Evolutionary conservation across 2,888 invertebrate genomes (phyloP), one percentile per base, ranked within the genome.

Genomic region (Vandiemenella viatica): DNA sequence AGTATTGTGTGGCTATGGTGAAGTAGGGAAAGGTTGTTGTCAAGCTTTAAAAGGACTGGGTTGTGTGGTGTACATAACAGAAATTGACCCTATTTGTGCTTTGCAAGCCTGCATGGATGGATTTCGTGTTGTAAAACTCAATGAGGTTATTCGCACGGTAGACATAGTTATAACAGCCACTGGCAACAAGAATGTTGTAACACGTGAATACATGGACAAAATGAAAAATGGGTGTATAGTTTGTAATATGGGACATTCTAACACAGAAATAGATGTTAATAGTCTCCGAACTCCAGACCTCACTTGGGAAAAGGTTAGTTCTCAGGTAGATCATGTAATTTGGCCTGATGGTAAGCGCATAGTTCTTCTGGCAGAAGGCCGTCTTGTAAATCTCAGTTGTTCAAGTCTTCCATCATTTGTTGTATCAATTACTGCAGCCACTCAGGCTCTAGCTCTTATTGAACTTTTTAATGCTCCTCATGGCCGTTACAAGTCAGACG

Each of bases 31-130:
- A 68, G 95, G 95, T 1, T 95, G 95, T 67, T 90, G 91, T 56
- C 91, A 93, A 64, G 92, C 93, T 5, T 70, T 96, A 13, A 92
- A 92, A 67, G 93, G 92, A 0, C 73, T 96, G 53, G 96, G 96
- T 13, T 89, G 92, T 68, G 87, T 93, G 60, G 92, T 91, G 52
- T 84, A 84, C 67, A 77, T 85, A 45, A 93, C 95, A 19, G 96
- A 96, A 73, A 92, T 96, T 58, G 96, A 96, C 71, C 96, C 96
- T 0, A 96, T 96, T 61, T 96, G 96, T 69, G 96, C 95, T 19
- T 70, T 96, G 32, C 96, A 96, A 71, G 96, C 95, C 21, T 85
- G 90, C 59, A 96, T 96, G 96, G 95, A 96, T 63, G 96, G 96
- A 0, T 93, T 87, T 66, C 79, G 91, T 60, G 93, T 96, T 32